These are phyloP conservation scores for Pseudomyrmex cubaensis DNA, from an alignment of 1,140 invertebrate species.

Conservation along the genomic window DNA sequence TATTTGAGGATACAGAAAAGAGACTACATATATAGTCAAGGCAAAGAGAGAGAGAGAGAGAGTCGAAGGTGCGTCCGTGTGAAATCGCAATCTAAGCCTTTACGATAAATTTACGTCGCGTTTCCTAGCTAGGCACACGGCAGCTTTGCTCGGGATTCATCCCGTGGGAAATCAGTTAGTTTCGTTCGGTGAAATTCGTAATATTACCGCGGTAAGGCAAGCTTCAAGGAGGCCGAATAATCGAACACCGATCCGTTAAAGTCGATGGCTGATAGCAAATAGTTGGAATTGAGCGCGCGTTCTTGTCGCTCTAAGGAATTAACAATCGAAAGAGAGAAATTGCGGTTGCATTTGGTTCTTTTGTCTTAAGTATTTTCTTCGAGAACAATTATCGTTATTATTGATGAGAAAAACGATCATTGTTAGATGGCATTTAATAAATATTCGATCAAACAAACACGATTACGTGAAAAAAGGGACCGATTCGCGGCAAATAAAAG, in stretches of 20 bases:
- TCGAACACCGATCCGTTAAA: slow-evolving; percentile 66
- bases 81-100: slow-evolving; percentile 68
- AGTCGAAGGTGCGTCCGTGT: slow-evolving; percentile 33
- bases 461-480: not conserved
- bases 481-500: not conserved
- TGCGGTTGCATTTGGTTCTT: not conserved
- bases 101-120: slow-evolving; percentile 69
- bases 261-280: slow-evolving; percentile 56
- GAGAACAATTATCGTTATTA: slow-evolving; percentile 1
- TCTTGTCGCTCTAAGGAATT: slow-evolving; percentile 1
- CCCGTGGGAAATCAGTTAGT: slow-evolving; percentile 76
- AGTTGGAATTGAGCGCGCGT: slow-evolving; percentile 7
- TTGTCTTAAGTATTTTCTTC: not conserved
- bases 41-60: not conserved
- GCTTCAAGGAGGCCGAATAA: slow-evolving; percentile 61
- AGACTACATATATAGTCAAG: too few relatives aligned
- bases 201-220: slow-evolving; percentile 53
- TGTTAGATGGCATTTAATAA: too few relatives aligned
- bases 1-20: too few relatives aligned
- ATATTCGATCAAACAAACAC: not conserved
- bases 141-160: slow-evolving; percentile 70
- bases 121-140: slow-evolving; percentile 55
- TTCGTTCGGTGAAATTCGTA: slow-evolving; percentile 69
- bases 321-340: not conserved
- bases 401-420: not conserved